These are phyloP conservation scores for Acomys russatus DNA, from an alignment of 2,797 vertebrate species.

Conservation along the genomic window DNA sequence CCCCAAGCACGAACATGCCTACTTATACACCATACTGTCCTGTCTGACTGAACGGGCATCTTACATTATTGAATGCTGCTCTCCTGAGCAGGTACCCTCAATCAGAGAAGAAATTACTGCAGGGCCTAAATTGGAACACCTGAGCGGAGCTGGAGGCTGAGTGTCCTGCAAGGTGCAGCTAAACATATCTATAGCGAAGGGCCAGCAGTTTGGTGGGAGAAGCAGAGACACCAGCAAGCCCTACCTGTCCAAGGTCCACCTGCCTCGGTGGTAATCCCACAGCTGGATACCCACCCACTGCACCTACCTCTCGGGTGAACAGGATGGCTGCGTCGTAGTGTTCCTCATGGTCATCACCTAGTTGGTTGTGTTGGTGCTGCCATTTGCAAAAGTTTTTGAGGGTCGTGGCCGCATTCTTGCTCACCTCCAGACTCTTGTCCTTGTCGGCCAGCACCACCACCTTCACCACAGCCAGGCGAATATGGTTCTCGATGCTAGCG, in stretches of 20 bases:
- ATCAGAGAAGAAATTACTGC: background rate
- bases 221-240: background rate
- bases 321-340: constrained; percentile 98
- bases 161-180: background rate
- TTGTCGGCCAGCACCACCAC: constrained; percentile 92
- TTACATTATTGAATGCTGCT: background rate
- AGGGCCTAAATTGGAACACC: background rate
- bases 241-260: background rate
- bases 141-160: background rate
- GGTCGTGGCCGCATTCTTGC: constrained; percentile 96
- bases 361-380: constrained; percentile 97
- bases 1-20: background rate
- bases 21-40: background rate
- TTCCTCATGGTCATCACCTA: constrained; percentile 95
- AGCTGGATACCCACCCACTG: background rate
- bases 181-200: background rate
- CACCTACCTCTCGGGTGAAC: constrained; percentile 98
- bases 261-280: background rate
- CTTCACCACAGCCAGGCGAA: constrained; percentile 96
- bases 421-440: constrained; percentile 95
- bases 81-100: background rate
- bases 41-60: background rate
- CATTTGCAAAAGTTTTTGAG: constrained; percentile 99
- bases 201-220: background rate
- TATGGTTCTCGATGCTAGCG: constrained; percentile 98